Conservation (phyloP, 2,888 invertebrate species). For the Parnassius orleans region DNA sequence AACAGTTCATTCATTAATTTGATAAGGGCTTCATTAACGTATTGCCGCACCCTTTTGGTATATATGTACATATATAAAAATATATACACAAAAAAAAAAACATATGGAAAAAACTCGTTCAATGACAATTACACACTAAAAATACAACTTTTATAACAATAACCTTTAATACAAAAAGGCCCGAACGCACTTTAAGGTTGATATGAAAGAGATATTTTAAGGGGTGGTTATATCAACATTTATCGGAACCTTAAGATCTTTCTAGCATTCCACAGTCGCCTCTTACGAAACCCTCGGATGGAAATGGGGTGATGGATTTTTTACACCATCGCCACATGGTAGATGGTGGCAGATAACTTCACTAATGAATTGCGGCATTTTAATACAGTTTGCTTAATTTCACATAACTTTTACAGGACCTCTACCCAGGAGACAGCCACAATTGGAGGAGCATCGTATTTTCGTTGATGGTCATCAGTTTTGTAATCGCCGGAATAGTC, state of each 20-base stretch:
- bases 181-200: slow-evolving; percentile 87
- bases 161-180: slow-evolving; percentile 69
- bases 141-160: slow-evolving; percentile 70
- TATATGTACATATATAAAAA: slow-evolving; percentile 39
- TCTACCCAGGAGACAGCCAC: slow-evolving; percentile 90
- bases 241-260: too few species aligned
- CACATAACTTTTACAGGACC: slow-evolving; percentile 79
- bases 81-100: slow-evolving; percentile 48
- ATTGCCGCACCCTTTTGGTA: slow-evolving; percentile 59
- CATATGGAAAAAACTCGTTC: slow-evolving; percentile 59
- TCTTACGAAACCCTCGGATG: too few species aligned
- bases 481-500: slow-evolving; percentile 93
- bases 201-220: slow-evolving; percentile 89
- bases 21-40: slow-evolving; percentile 59
- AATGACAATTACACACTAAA: slow-evolving; percentile 64
- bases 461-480: slow-evolving; percentile 91
- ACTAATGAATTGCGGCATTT: background rate
- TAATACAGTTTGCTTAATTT: background rate
- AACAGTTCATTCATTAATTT: slow-evolving; percentile 61
- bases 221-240: too few species aligned
- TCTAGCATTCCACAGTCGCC: too few species aligned
- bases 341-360: too few species aligned
- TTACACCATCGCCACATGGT: too few species aligned
- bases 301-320: too few species aligned
- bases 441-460: slow-evolving; percentile 95